These are phyloP conservation scores for Ecliptopera silaceata DNA, from an alignment of 2,888 invertebrate species.

Conservation along the genomic window DNA sequence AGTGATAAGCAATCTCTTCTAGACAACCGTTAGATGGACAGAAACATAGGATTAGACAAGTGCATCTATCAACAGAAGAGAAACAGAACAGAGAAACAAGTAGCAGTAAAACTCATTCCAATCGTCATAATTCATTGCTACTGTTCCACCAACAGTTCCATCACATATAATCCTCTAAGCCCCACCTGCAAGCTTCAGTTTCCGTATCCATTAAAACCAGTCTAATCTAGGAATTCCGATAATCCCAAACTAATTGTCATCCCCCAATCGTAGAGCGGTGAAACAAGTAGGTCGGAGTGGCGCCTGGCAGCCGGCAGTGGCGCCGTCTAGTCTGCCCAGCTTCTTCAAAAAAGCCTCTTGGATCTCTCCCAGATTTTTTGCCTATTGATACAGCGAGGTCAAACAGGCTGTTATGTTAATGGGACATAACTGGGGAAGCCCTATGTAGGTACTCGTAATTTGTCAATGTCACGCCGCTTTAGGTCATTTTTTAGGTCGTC, in stretches of 20 bases:
- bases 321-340: conserved; percentile 78
- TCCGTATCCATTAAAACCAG: background rate
- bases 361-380: conserved; percentile 77
- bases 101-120: no score
- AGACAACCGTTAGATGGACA: no score
- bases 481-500: conserved; percentile 56
- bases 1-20: no score
- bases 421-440: conserved; percentile 64
- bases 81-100: no score
- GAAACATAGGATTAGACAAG: no score
- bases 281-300: conserved; percentile 40
- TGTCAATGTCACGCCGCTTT: conserved; percentile 66
- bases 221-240: conserved; percentile 5
- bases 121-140: no score
- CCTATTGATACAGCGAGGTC: conserved; percentile 76
- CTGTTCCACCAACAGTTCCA: no score
- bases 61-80: no score
- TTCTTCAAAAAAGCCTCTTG: conserved; percentile 62
- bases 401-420: conserved; percentile 73
- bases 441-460: conserved; percentile 70
- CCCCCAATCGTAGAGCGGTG: conserved; percentile 16
- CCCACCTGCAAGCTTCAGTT: background rate
- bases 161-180: no score
- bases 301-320: conserved; percentile 62
- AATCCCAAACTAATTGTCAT: conserved; percentile 22